Evolutionary conservation across 2,888 invertebrate species (phyloP).

Genomic region (Galerucella calmariensis): DNA sequence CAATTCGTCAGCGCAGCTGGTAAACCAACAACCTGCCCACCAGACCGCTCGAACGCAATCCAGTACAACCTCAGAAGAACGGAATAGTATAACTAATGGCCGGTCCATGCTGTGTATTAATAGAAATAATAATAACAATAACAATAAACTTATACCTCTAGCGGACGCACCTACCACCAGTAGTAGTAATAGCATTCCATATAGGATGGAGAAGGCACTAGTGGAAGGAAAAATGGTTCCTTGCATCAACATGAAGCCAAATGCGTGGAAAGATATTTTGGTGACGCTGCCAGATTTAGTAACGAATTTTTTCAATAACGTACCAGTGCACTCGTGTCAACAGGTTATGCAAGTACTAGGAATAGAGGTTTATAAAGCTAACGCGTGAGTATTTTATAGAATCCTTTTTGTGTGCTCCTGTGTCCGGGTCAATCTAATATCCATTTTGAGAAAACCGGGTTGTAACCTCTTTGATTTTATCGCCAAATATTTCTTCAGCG

Average conservation of each 20-base stretch:
- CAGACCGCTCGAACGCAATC: slow-evolving; percentile 56
- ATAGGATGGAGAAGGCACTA: slow-evolving; percentile 80
- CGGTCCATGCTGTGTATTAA: slow-evolving; percentile 47
- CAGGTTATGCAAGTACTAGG: slow-evolving; percentile 84
- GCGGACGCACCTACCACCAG: slow-evolving; percentile 75
- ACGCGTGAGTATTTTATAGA: slow-evolving; percentile 73
- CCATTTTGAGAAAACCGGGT: no score
- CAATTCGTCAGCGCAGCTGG: slow-evolving; percentile 56
- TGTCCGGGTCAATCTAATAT: not conserved
- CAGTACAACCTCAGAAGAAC: slow-evolving; percentile 54
- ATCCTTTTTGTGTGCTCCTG: no score
- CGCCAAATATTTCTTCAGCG: no score
- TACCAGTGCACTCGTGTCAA: slow-evolving; percentile 79
- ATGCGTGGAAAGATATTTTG: slow-evolving; percentile 81
- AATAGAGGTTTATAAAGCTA: slow-evolving; percentile 84
- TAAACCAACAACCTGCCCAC: slow-evolving; percentile 64
- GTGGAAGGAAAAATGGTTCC: slow-evolving; percentile 85
- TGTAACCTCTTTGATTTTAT: no score
- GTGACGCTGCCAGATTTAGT: slow-evolving; percentile 87
- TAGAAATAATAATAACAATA: slow-evolving; percentile 48
- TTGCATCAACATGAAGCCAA: slow-evolving; percentile 89
- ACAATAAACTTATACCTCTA: slow-evolving; percentile 76
- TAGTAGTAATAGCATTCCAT: slow-evolving; percentile 77
- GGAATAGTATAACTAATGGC: slow-evolving; percentile 56
- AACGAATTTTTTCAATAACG: slow-evolving; percentile 82